phyloP scores from a whole-genome alignment of 2,113 vertebrate species.

The Pygoscelis adeliae region DNA sequence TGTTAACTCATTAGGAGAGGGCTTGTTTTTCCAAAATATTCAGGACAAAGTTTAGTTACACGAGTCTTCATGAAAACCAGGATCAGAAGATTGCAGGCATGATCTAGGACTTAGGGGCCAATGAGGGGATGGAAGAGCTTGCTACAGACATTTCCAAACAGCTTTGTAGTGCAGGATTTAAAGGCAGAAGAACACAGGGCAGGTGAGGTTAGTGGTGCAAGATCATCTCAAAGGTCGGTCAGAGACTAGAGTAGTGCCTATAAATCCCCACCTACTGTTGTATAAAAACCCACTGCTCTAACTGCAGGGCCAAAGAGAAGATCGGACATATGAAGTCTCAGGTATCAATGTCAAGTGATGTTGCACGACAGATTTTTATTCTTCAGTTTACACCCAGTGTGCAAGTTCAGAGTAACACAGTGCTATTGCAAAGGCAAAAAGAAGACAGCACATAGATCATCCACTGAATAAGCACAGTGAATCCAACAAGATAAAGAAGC shows the following conservation, averaged over 20 bases:
- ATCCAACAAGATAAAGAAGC: neutral
- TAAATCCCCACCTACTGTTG: neutral
- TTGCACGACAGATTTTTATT: neutral
- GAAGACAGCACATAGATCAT: neutral
- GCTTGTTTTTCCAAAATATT: neutral
- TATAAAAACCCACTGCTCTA: neutral
- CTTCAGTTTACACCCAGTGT: neutral
- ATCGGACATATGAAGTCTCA: neutral
- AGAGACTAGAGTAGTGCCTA: neutral
- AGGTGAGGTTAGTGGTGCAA: neutral
- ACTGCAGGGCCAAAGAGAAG: neutral
- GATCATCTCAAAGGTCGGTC: neutral
- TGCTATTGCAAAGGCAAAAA: neutral
- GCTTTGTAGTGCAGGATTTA: neutral
- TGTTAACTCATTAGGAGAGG: slow-evolving; percentile 10
- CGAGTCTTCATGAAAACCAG: neutral
- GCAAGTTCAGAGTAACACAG: neutral
- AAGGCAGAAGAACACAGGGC: neutral
- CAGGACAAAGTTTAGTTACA: neutral
- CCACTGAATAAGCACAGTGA: neutral
- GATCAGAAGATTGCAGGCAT: neutral
- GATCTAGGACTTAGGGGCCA: neutral
- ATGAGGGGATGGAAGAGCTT: neutral
- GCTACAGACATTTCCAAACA: neutral
- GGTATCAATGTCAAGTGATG: neutral